A percentile compares a stretch with the other conserved stretches of the same genome.
Conservation (phyloP, 2,113 vertebrate species). For the Campylomormyrus numenius region DNA sequence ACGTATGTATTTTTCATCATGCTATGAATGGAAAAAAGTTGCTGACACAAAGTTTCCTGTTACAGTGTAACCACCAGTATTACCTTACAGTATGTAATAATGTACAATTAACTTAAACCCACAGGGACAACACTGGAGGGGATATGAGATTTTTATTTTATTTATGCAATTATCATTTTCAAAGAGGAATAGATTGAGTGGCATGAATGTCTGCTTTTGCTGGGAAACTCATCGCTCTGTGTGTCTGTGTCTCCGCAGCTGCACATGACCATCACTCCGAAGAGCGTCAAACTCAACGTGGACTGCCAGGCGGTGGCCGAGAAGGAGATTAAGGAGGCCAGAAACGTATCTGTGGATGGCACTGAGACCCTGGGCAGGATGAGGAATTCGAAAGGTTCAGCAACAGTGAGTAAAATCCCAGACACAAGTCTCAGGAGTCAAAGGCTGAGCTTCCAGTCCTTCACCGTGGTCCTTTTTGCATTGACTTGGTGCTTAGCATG, state of each 20-base stretch:
- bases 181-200: neutral
- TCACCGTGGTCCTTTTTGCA: neutral
- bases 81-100: slow-evolving; percentile 36
- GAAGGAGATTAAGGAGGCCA: slow-evolving; percentile 84
- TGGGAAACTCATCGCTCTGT: neutral
- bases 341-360: slow-evolving; percentile 84
- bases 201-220: neutral
- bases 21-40: slow-evolving; percentile 37
- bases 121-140: slow-evolving; percentile 26
- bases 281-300: slow-evolving; percentile 83
- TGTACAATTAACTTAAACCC: slow-evolving; percentile 42
- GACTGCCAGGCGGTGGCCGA: slow-evolving; percentile 91
- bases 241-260: slow-evolving; percentile 62
- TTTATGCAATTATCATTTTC: slow-evolving; percentile 25
- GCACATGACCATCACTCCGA: slow-evolving; percentile 81
- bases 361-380: slow-evolving; percentile 92
- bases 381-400: slow-evolving; percentile 65
- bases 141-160: slow-evolving; percentile 27
- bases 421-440: neutral
- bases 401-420: slow-evolving; percentile 70
- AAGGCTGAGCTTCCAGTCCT: neutral
- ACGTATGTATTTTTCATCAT: slow-evolving; percentile 28
- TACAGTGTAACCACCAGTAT: slow-evolving; percentile 31
- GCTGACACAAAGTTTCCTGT: slow-evolving; percentile 35
- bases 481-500: neutral